A percentile compares a stretch with the other conserved stretches of the same genome.
Evolutionary conservation across 2,113 vertebrate species (phyloP).

Genomic region (Chelonoidis abingdonii): DNA sequence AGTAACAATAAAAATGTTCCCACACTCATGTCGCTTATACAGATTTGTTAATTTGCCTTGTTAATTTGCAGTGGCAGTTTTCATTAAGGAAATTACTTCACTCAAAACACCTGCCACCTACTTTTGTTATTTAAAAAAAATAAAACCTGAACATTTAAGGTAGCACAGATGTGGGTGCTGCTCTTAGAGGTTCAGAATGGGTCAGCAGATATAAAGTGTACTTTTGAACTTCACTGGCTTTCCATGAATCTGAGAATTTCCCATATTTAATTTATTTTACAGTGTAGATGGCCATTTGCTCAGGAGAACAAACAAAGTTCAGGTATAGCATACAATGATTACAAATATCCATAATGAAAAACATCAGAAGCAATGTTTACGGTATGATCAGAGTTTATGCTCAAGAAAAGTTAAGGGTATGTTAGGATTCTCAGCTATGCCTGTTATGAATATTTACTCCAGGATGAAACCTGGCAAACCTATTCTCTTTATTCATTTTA

Average conservation of each 20-base stretch:
- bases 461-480: accelerated
- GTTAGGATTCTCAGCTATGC: neutral
- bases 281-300: neutral
- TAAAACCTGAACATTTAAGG: neutral
- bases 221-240: neutral
- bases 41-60: neutral
- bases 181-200: neutral
- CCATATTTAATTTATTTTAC: accelerated
- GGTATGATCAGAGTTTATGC: neutral
- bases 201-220: neutral
- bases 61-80: neutral
- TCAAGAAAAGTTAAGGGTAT: neutral
- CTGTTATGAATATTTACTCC: neutral
- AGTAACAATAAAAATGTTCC: neutral
- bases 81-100: neutral
- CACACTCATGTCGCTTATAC: neutral
- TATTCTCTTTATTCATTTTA: neutral
- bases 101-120: accelerated
- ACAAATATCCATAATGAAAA: neutral
- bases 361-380: neutral
- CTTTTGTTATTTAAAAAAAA: neutral
- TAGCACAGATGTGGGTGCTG: neutral
- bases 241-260: accelerated
- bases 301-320: neutral
- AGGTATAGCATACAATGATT: neutral